phyloP scores from a whole-genome alignment of 2,797 vertebrate species.

The Pangasius djambal region DNA sequence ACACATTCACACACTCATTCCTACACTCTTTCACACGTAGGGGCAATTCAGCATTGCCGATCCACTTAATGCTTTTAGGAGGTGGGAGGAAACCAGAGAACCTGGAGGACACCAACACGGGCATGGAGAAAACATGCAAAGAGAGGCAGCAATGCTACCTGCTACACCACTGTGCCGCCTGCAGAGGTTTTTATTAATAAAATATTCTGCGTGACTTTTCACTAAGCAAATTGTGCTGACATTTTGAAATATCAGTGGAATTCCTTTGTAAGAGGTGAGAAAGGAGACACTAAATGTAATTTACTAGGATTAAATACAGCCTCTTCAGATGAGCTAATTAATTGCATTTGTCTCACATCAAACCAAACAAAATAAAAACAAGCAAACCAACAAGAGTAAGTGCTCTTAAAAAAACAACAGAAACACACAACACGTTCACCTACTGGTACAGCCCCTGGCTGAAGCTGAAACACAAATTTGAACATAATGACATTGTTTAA shows the following conservation, averaged over 20 bases:
- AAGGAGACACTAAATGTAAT: slow-evolving; percentile 1
- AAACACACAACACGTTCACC: slow-evolving; percentile 56
- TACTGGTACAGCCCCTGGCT: slow-evolving; percentile 51
- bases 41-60: neutral
- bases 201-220: neutral
- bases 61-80: neutral
- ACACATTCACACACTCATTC: neutral
- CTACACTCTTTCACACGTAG: neutral
- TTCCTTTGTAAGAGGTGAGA: neutral
- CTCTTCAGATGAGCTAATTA: slow-evolving; percentile 16
- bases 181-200: neutral
- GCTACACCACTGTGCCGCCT: neutral
- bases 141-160: neutral
- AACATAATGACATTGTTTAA: slow-evolving; percentile 53
- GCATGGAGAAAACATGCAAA: neutral
- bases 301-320: slow-evolving; percentile 8
- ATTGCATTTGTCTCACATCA: slow-evolving; percentile 4
- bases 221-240: neutral
- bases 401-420: slow-evolving; percentile 25
- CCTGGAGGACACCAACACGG: neutral
- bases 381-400: slow-evolving; percentile 40
- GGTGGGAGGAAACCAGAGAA: neutral
- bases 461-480: slow-evolving; percentile 56
- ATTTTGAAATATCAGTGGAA: slow-evolving; percentile 2
- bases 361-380: slow-evolving; percentile 22